Evolutionary conservation across 2,797 vertebrate species (phyloP), one percentile per base, ranked within the genome.

Genomic region (Lemur catta): DNA sequence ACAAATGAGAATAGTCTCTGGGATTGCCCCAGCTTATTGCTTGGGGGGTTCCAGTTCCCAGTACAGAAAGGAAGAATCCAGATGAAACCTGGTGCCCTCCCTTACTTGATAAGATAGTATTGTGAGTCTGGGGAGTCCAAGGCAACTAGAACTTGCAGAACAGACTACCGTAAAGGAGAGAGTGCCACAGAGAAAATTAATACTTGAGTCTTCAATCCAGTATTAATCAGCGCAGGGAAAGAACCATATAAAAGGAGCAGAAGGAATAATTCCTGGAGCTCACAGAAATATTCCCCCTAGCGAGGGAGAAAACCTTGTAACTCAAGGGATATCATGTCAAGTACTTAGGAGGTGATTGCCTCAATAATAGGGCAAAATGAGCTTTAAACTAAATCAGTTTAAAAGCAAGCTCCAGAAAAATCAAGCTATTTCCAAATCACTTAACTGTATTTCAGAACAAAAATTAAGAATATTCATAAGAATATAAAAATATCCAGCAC

Each of bases 401-500:
- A 72, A 67, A 82, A 76, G 26, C 15, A 86, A 93, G n/a, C 26
- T 76, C 91, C 57, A 65, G 65, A 93, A 93, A 92, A 35, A 79
- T 82, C 30, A 52, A 80, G 88, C 43, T 50, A 65, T 43, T 90
- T 94, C 35, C 71, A 88, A 71, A 7, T 55, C 78, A 91, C 2
- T 57, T 90, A 79, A 84, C 67, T 88, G 12, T 59, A 80, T 48
- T 63, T 35, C 55, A 89, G 76, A 82, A 63, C 57, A 86, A 94
- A 74, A 26, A 30, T 80, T 50, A 76, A 72, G 38, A 59, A 76
- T 57, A 78, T 90, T 75, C 75, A 71, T 76, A 84, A 63, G 35
- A 85, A 89, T 72, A 86, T 74, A 79, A 95, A 95, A 87, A 89
- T 59, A 89, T 30, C n/a, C 17, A 24, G 33, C n/a, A 92, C 26